Conservation (phyloP, 2,113 vertebrate genomes). For the Beaufortia kweichowensis region DNA sequence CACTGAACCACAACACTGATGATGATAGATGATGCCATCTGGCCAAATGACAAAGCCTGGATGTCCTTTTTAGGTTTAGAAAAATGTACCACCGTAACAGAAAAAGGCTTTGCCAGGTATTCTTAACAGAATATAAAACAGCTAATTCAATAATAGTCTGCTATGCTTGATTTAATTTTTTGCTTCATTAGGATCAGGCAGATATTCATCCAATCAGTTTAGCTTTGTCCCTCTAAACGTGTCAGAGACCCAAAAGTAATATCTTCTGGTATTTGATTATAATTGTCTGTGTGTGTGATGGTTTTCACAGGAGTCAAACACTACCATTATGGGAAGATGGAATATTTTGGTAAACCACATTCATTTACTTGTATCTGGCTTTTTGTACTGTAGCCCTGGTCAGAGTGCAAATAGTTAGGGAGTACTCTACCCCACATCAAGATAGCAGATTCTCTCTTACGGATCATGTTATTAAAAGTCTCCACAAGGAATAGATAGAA, state of each 20-base stretch:
- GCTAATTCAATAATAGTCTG: conserved; percentile 46
- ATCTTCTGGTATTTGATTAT: conserved; percentile 29
- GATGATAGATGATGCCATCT: conserved; percentile 12
- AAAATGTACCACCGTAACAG: conserved; percentile 15
- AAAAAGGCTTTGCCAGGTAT: neutral
- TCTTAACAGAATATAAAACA: conserved; percentile 4
- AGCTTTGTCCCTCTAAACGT: conserved; percentile 17
- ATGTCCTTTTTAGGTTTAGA: conserved; percentile 33
- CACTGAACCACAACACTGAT: conserved; percentile 6
- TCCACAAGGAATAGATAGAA: neutral
- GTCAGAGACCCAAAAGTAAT: neutral
- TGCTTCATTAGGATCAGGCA: conserved; percentile 26
- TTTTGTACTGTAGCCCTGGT: neutral
- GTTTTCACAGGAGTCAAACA: conserved; percentile 28
- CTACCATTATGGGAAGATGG: conserved; percentile 30
- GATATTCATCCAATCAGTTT: conserved; percentile 1
- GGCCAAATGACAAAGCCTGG: conserved; percentile 31
- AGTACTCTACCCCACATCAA: conserved; percentile 17
- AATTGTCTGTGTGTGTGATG: conserved; percentile 28
- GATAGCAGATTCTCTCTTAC: conserved; percentile 25
- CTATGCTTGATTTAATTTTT: conserved; percentile 58
- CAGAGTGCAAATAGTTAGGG: neutral
- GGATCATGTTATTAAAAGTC: conserved; percentile 16
- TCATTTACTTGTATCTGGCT: conserved; percentile 39
- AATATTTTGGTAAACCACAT: conserved; percentile 17